Evolutionary conservation across 2,888 invertebrate species (phyloP).

Genomic region (Yponomeuta plumbellus): DNA sequence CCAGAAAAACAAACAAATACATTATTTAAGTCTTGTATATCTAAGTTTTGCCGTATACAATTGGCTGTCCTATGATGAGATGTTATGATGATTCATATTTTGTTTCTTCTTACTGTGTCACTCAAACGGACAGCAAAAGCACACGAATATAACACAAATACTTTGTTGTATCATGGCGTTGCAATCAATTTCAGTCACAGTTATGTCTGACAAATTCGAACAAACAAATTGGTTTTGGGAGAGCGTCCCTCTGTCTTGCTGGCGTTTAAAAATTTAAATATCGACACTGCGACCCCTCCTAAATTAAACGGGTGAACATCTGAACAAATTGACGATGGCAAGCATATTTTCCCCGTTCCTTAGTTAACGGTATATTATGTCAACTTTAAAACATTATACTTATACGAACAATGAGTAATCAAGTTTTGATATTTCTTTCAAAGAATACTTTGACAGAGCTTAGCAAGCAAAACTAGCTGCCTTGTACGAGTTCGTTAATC

Average conservation of each 20-base stretch:
- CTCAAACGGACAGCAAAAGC: not conserved
- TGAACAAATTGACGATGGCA: constrained; percentile 33
- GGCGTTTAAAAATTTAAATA: constrained; percentile 71
- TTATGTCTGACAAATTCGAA: constrained; percentile 54
- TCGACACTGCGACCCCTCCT: constrained; percentile 59
- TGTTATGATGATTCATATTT: no score
- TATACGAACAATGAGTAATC: no score
- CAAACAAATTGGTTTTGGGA: constrained; percentile 57
- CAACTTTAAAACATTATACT: not conserved
- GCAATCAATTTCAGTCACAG: constrained; percentile 26
- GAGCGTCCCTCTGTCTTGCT: constrained; percentile 47
- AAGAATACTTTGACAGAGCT: no score
- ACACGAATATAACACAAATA: not conserved
- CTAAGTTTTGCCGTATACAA: no score
- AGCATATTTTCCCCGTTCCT: not conserved
- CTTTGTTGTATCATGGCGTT: not conserved
- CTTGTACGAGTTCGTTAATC: no score
- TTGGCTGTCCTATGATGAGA: no score
- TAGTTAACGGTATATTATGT: not conserved
- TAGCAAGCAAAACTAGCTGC: no score
- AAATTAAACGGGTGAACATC: constrained; percentile 58
- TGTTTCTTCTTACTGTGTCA: no score
- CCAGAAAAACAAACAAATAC: no score
- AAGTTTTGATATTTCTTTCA: no score
- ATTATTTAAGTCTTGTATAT: no score